Evolutionary conservation across 2,797 vertebrate genomes (phyloP), one percentile per base, ranked within the genome.

Genomic region (Brotogeris chrysoptera): DNA sequence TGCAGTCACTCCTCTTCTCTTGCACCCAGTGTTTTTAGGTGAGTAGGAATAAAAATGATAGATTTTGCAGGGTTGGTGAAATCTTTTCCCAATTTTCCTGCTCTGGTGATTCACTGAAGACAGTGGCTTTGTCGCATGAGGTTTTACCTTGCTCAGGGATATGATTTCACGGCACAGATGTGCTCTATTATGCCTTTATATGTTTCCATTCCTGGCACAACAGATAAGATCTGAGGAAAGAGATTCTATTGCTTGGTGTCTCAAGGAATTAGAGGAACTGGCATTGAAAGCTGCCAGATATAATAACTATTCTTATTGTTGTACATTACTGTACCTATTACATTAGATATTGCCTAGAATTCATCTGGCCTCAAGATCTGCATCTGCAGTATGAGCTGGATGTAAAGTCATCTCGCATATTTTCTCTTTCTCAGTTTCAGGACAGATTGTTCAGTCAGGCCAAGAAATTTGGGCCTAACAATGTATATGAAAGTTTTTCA

Each of bases 191-290:
- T 49, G 12, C 23, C n/a, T 61, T 69, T 76, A 64, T 69, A 43
- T 16, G 14, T 57, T 72, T 46, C 36, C 28, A 73, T 61, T 79
- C 30, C 50, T 59, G 71, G 53, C 17, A 73, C 18, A 86, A 68
- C 5, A 73, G 38, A 64, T 59, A 91, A 72, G 13, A 72, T 55
- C 46, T 66, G 52, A 92, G 44, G 43, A 74, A 92, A 27, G 41
- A 23, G 39, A 73, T 78, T 65, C 34, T 68, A 52, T 80, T 80
- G 18, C 27, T 86, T 88, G 21, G 5, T 57, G 30, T 91, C 44
- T 88, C 57, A 88, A 72, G 50, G 44, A 88, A 93, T 91, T 89
- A 95, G 34, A 80, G 3, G 34, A 94, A 93, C 43, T 73, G 27
- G 24, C 52, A 77, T 19, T 82, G 86, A 90, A 82, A 80, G 20